These are phyloP conservation scores for Drosophila infuscata DNA, from an alignment of 2,888 invertebrate species.

Conservation along the genomic window DNA sequence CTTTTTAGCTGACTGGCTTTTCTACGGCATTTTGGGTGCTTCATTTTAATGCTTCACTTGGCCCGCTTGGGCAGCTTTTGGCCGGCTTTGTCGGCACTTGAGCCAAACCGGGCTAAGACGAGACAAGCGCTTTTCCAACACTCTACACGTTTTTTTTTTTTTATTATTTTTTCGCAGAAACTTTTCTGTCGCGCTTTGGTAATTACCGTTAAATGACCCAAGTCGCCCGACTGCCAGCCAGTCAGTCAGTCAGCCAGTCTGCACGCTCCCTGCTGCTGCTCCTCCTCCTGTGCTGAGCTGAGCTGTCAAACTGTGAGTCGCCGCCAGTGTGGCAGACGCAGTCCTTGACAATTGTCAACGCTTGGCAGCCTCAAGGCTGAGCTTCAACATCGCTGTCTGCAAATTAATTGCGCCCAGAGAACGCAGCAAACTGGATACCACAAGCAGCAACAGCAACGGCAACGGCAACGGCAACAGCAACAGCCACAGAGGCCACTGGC, in stretches of 20 bases:
- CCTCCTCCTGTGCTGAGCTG: conserved; percentile 5
- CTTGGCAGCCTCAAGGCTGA: conserved; percentile 69
- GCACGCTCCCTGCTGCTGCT: neutral
- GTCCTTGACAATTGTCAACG: conserved; percentile 78
- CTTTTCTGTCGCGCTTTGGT: conserved; percentile 60
- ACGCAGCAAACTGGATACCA: conserved; percentile 11
- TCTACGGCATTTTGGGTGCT: conserved; percentile 55
- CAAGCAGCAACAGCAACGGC: conserved; percentile 3
- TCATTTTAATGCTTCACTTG: conserved; percentile 74
- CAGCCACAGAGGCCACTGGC: neutral
- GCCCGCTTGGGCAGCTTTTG: conserved; percentile 11
- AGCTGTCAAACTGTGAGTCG: conserved; percentile 47
- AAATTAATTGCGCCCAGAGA: conserved; percentile 71
- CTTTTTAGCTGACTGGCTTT: conserved; percentile 29
- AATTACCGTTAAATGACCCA: conserved; percentile 79
- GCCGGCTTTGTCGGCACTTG: conserved; percentile 72
- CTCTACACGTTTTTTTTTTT: conserved; percentile 42
- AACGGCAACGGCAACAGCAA: neutral
- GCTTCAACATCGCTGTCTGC: conserved; percentile 66
- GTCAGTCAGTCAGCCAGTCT: neutral
- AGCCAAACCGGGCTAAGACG: conserved; percentile 25
- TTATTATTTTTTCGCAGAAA: conserved; percentile 40
- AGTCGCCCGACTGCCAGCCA: conserved; percentile 15
- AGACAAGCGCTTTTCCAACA: conserved; percentile 49
- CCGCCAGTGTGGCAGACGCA: conserved; percentile 49